Conservation (phyloP, 2,888 invertebrate genomes). For the Apeira syringaria region DNA sequence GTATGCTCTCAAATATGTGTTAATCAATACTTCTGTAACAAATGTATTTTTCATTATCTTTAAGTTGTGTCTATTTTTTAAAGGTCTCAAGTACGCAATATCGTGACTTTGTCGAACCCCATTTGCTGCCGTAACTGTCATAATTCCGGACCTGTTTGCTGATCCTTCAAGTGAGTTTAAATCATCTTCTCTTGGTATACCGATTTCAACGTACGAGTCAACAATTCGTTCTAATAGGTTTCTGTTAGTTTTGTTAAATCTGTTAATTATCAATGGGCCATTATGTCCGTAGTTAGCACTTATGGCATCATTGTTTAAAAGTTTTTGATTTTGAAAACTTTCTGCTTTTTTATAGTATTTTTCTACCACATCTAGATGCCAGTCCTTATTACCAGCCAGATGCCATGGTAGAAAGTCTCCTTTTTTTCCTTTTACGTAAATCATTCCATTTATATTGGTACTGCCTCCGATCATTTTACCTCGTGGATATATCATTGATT, state of each 20-base stretch:
- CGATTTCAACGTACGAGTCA: constrained; percentile 67
- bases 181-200: constrained; percentile 59
- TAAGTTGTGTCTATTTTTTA: constrained; percentile 30
- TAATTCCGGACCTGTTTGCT: constrained; percentile 67
- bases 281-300: constrained; percentile 55
- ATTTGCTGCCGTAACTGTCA: constrained; percentile 63
- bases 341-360: constrained; percentile 79
- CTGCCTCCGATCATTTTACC: constrained; percentile 86
- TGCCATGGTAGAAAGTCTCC: constrained; percentile 81
- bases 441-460: constrained; percentile 81
- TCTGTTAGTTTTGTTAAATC: constrained; percentile 65
- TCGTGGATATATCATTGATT: constrained; percentile 75
- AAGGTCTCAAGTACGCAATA: constrained; percentile 10
- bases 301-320: constrained; percentile 36
- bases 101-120: constrained; percentile 47
- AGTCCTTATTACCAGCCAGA: constrained; percentile 76
- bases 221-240: constrained; percentile 48
- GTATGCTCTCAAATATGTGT: constrained; percentile 57
- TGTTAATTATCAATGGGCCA: constrained; percentile 71
- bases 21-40: constrained; percentile 75
- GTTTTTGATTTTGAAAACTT: constrained; percentile 51
- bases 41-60: constrained; percentile 69
- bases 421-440: constrained; percentile 78
- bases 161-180: constrained; percentile 63
- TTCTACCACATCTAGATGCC: constrained; percentile 76